Conservation (phyloP, 2,797 vertebrate species). For the Thripadectes ignobilis region DNA sequence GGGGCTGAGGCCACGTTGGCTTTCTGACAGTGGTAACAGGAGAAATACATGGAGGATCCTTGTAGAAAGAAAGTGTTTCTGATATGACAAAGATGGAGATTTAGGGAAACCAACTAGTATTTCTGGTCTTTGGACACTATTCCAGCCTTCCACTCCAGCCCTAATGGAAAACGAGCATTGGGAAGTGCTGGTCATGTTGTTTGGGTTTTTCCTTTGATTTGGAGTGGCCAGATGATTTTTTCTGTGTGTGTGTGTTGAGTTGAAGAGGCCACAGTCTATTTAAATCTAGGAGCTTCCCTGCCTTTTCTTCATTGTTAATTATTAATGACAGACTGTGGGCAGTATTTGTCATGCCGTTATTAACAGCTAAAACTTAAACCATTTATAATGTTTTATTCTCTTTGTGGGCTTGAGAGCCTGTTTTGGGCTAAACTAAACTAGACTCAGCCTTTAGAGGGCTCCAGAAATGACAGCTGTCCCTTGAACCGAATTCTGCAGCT, state of each 20-base stretch:
- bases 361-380: constrained; percentile 15
- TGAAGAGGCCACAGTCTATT: neutral
- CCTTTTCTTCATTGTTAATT: neutral
- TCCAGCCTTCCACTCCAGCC: neutral
- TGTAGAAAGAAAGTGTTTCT: neutral
- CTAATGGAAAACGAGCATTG: neutral
- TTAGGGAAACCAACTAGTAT: neutral
- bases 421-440: neutral
- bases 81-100: neutral
- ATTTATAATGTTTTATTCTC: constrained; percentile 12
- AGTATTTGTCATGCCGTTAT: constrained; percentile 10
- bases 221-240: neutral
- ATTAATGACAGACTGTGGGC: constrained; percentile 33
- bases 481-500: neutral
- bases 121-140: neutral
- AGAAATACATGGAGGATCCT: neutral
- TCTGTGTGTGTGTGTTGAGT: neutral
- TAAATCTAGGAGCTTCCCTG: neutral
- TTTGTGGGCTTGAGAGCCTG: neutral
- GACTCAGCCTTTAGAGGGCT: neutral
- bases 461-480: neutral
- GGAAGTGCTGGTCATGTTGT: neutral
- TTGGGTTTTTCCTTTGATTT: neutral
- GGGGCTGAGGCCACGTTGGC: neutral
- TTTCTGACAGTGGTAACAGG: neutral